Evolutionary conservation across 2,888 invertebrate species (phyloP).

Genomic region (Clusia tigrina): DNA sequence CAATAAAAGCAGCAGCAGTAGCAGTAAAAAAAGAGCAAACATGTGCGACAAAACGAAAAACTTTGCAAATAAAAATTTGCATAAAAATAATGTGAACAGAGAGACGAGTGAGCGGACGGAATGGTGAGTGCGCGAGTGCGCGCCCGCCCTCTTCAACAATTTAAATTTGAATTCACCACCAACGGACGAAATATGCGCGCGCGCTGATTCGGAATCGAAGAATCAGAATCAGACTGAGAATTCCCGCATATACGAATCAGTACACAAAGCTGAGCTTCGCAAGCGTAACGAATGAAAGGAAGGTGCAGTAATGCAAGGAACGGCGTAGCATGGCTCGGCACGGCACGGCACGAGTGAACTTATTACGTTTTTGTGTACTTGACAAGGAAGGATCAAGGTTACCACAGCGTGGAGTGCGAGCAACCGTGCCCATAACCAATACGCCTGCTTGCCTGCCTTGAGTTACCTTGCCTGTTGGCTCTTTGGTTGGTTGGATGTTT

Average conservation of each 20-base stretch:
- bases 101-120: not conserved
- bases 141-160: not conserved
- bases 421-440: slow-evolving; percentile 32
- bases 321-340: no score
- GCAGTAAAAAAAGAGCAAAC: slow-evolving; percentile 19
- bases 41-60: no score
- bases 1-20: slow-evolving; percentile 32
- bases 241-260: no score
- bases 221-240: no score
- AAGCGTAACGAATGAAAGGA: not conserved
- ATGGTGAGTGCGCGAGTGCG: slow-evolving; percentile 3
- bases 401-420: slow-evolving; percentile 30
- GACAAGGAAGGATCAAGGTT: slow-evolving; percentile 61
- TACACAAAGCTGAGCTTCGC: slow-evolving; percentile 8
- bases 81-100: slow-evolving; percentile 55
- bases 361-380: slow-evolving; percentile 55
- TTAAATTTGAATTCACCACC: slow-evolving; percentile 7
- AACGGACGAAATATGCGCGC: slow-evolving; percentile 18
- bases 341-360: slow-evolving; percentile 54
- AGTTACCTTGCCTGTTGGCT: not conserved
- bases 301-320: no score
- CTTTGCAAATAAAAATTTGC: slow-evolving; percentile 47
- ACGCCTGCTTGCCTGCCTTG: slow-evolving; percentile 13
- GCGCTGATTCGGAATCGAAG: slow-evolving; percentile 31
- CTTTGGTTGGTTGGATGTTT: not conserved